Evolutionary conservation across 2,113 vertebrate species (phyloP).

Genomic region (Megaceryle torquata): DNA sequence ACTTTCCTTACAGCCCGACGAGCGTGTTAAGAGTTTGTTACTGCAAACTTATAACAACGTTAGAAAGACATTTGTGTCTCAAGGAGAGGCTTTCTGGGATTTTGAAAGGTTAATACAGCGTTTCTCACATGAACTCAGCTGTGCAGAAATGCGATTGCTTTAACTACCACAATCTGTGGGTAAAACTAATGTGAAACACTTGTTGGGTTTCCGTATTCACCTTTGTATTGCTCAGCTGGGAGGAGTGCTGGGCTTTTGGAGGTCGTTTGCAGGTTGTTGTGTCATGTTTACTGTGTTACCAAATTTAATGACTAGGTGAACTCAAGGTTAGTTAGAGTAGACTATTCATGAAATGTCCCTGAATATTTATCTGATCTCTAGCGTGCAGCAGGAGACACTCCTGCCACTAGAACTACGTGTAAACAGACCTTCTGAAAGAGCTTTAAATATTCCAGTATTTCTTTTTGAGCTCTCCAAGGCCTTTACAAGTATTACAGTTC

Average conservation of each 20-base stretch:
- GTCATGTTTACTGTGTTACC: neutral
- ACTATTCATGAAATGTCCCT: neutral
- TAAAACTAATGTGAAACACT: neutral
- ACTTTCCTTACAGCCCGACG: neutral
- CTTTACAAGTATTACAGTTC: neutral
- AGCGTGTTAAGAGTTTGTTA: neutral
- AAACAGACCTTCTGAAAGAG: neutral
- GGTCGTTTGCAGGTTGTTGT: neutral
- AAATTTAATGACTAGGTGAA: neutral
- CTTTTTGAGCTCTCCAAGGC: neutral
- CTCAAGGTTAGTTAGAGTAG: neutral
- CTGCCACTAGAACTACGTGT: neutral
- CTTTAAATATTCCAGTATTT: neutral
- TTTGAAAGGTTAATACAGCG: neutral
- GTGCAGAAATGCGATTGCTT: neutral
- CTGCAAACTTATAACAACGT: neutral
- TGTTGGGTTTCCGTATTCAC: neutral
- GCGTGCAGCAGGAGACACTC: fast-evolving
- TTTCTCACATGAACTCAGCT: neutral
- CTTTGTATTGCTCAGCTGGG: neutral
- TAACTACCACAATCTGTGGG: neutral
- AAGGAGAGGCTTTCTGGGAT: neutral
- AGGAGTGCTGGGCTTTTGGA: neutral
- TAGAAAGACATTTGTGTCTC: neutral
- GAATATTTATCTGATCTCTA: neutral